Conservation (phyloP, 2,888 invertebrate genomes). For the Phalera bucephala region DNA sequence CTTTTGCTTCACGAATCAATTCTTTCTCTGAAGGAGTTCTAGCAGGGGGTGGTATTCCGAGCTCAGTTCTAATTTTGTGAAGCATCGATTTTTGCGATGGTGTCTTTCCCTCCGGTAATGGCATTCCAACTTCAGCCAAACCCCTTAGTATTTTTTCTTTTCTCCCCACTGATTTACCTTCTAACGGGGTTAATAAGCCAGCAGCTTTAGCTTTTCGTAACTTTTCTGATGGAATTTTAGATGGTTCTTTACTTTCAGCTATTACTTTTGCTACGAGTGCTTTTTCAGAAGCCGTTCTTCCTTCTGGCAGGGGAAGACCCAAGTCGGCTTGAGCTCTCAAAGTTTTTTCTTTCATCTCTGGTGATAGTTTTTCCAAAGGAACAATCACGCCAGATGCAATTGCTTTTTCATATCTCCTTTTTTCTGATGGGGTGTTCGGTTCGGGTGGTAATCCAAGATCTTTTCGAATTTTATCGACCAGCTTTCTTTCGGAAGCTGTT, state of each 20-base stretch:
- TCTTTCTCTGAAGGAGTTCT: constrained; percentile 37
- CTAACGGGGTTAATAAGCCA: constrained; percentile 33
- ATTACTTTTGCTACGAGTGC: constrained; percentile 3
- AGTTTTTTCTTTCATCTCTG: constrained; percentile 6
- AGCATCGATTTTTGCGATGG: constrained; percentile 25
- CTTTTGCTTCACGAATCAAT: constrained; percentile 34
- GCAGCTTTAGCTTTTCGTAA: constrained; percentile 7
- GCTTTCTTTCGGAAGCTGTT: constrained; percentile 17
- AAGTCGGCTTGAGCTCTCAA: constrained; percentile 9
- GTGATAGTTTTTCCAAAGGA: constrained; percentile 5
- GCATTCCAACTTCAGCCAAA: constrained; percentile 24
- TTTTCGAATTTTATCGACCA: constrained; percentile 32
- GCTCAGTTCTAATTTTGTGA: constrained; percentile 23
- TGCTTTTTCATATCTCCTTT: constrained; percentile 17
- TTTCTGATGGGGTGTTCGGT: constrained; percentile 26
- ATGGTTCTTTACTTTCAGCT: neutral
- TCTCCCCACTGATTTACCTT: constrained; percentile 26
- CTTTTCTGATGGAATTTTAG: constrained; percentile 7
- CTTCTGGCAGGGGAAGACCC: constrained; percentile 8
- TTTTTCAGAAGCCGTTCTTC: constrained; percentile 5
- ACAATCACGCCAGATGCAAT: constrained; percentile 1
- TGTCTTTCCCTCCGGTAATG: constrained; percentile 33
- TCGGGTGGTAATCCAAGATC: constrained; percentile 39
- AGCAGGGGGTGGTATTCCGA: constrained; percentile 31
- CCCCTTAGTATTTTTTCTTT: constrained; percentile 33